Evolutionary conservation across 2,113 vertebrate genomes (phyloP), one percentile per base, ranked within the genome.

Genomic region (Panthera leo): DNA sequence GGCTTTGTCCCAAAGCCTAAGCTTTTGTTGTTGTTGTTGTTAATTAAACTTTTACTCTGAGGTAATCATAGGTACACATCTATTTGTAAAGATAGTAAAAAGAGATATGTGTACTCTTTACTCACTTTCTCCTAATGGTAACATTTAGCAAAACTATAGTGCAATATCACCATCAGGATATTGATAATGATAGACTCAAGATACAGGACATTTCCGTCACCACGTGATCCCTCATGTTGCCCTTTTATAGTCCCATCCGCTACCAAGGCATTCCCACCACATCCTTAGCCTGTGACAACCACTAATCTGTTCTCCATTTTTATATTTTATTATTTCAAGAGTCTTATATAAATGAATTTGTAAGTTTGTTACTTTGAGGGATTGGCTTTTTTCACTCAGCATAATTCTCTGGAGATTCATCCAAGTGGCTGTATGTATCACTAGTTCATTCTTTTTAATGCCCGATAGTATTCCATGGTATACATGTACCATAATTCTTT

Each of bases 1-100:
- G 45, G 23, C n/a, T 88, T 91, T 94, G 51, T 90, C n/a, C 23
- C n/a, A 73, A 96, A 96, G 42, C 53, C 67, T 75, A 34, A 85
- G 39, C 25, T n/a, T 45, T 80, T 89, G 61, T 5, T 36, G 13
- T 58, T 86, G 18, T 5, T 36, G 13, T 58, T 86, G 18, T 45
- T 45, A 78, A 48, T 91, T 61, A 82, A 87, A 45, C 29, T 39
- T 87, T 94, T 78, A 89, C 94, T 88, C 92, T 34, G 29, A 82
- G 36, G 42, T 86, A 75, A 82, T 83, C 85, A 0, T 61, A 85
- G 67, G n/a, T 76, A 16, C 25, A 25, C 45, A 73, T 55, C 16
- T 55, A 61, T 19, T 90, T 86, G 39, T 86, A 83, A 93, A 78
- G 85, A 42, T 34, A 45, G 19, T 73, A 36, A 68, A 53, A 75